Percentiles rank a stretch among this genome's conserved stretches.
phyloP scores from a whole-genome alignment of 2,888 invertebrate genomes.

The Xanthorhoe designata region DNA sequence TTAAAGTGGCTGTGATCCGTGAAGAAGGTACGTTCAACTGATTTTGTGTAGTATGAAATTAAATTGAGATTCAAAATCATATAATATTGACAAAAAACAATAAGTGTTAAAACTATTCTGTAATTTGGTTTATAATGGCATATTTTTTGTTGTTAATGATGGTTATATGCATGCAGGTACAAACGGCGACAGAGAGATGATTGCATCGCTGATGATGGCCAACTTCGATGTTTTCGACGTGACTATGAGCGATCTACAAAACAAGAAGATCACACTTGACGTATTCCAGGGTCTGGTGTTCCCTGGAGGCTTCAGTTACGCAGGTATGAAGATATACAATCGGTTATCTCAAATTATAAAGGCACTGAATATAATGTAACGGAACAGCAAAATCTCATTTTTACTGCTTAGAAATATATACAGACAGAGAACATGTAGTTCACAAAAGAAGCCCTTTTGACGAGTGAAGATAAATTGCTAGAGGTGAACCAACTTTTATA shows the following conservation, averaged over 20 bases:
- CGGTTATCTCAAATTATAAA: neutral
- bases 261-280: constrained; percentile 89
- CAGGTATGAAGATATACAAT: constrained; percentile 84
- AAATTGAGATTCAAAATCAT: no score
- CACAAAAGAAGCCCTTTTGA: no score
- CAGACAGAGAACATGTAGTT: no score
- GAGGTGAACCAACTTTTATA: no score
- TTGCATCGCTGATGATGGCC: constrained; percentile 93
- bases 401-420: no score
- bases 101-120: neutral
- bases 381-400: no score
- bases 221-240: constrained; percentile 97
- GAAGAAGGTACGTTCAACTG: constrained; percentile 90
- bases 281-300: constrained; percentile 95
- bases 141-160: neutral
- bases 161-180: constrained; percentile 83
- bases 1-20: constrained; percentile 95
- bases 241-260: constrained; percentile 95
- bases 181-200: constrained; percentile 99
- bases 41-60: no score
- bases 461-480: no score
- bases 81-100: no score
- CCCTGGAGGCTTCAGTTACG: constrained; percentile 99
- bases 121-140: neutral
- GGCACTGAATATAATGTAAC: neutral